Base-by-base conservation (phyloP, 2,797 vertebrate genomes). In the Microhierax caerulescens region DNA sequence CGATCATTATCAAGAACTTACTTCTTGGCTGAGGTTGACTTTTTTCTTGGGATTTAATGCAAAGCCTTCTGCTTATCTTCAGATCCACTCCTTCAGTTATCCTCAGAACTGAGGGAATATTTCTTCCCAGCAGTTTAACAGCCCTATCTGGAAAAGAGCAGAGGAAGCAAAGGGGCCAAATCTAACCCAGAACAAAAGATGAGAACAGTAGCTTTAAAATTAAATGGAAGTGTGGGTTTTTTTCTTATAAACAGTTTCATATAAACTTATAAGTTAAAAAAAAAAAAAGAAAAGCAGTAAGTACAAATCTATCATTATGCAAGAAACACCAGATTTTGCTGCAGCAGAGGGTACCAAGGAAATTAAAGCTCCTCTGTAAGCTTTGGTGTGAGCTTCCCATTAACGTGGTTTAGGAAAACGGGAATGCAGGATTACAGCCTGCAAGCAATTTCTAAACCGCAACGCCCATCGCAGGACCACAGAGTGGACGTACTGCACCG, bases 11-110 rank as follows among this genome's bases (percentile, higher is more conserved):
- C 4, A 73, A 22, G 84, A 74, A 3, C 93, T 95, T 48, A 88
- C 97, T 34, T 81, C 84, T 73, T 61, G 77, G 43, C 51, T 78
- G 91, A 96, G 60, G 78, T 1, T 73, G 11, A 47, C 59, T 93
- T 68, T 67, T 81, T 78, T 98, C 98, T 36, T 97, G 98, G 10
- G 98, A 97, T 97, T 99, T 99, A 87, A 53, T 98, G 90, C 99
- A 99, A 97, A 99, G 95, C 85, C 96, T 97, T 91, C 93, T 97
- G 67, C 64, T 95, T 76, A 56, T 83, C 82, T 80, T 97, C 3
- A 3, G 60, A 45, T 95, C 64, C 60, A 61, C 68, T 82, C 84
- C 92, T 84, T 91, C 86, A 32, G 87, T 45, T 57, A 85, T 81
- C 47, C 74, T 96, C 64, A 96, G 47, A 50, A 88, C 6, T 6